These are phyloP conservation scores for Pharmacophagus antenor DNA, from an alignment of 2,888 invertebrate species.

Conservation along the genomic window DNA sequence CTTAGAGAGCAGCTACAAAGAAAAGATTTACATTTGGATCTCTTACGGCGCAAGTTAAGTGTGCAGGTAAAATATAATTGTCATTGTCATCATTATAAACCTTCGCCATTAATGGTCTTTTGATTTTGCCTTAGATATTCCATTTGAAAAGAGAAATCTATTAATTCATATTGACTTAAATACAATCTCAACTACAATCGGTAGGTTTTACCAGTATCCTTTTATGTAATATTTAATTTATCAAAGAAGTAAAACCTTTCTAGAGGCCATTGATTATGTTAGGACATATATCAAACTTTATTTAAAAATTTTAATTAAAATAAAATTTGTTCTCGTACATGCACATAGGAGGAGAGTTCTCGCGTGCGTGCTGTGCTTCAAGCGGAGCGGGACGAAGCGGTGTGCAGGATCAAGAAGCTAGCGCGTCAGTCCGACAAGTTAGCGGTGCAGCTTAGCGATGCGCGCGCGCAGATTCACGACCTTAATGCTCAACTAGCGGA, in stretches of 20 bases:
- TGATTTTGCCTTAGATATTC: neutral
- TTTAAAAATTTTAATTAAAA: no score
- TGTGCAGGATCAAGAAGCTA: slow-evolving; percentile 87
- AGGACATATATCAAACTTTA: no score
- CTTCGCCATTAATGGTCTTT: neutral
- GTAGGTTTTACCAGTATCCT: neutral
- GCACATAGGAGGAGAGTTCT: slow-evolving; percentile 64
- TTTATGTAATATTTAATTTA: neutral
- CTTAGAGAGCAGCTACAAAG: slow-evolving; percentile 94
- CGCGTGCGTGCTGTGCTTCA: slow-evolving; percentile 75
- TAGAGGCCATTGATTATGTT: no score
- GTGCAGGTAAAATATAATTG: slow-evolving; percentile 82
- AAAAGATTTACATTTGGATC: slow-evolving; percentile 94
- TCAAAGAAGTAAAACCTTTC: no score
- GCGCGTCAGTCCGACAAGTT: slow-evolving; percentile 91
- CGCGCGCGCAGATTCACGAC: slow-evolving; percentile 90
- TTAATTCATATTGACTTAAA: neutral
- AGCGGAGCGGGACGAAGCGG: slow-evolving; percentile 86
- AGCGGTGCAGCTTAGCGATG: slow-evolving; percentile 88
- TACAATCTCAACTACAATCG: neutral
- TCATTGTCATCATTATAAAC: neutral
- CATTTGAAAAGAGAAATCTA: neutral
- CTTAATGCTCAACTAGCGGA: slow-evolving; percentile 92
- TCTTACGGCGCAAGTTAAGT: slow-evolving; percentile 91
- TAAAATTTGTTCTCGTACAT: neutral